These are phyloP conservation scores for Tridacna gigas DNA, from an alignment of 2,888 invertebrate genomes.

Conservation along the genomic window DNA sequence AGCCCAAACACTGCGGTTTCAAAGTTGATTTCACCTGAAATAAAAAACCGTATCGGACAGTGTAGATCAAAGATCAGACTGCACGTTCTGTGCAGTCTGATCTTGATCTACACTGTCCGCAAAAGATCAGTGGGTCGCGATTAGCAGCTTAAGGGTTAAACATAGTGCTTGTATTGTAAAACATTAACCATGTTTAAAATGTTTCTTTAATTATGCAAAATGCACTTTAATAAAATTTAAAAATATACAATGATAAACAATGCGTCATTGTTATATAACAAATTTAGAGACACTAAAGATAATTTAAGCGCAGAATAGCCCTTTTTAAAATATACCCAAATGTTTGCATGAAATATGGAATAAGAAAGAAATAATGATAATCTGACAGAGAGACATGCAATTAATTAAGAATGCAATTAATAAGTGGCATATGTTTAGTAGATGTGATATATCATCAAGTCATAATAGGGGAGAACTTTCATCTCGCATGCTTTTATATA, in stretches of 20 bases:
- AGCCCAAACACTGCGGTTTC: too few species aligned
- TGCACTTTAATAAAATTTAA: not conserved
- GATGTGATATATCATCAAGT: conserved; percentile 16
- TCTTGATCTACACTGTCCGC: too few species aligned
- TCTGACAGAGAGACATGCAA: conserved; percentile 1
- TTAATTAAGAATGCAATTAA: conserved; percentile 26
- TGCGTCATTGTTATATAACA: not conserved
- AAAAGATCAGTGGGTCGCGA: too few species aligned
- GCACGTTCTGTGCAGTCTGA: too few species aligned
- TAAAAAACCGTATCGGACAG: too few species aligned
- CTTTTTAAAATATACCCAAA: not conserved
- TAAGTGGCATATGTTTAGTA: conserved; percentile 24
- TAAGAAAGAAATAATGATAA: not conserved
- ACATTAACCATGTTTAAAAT: not conserved
- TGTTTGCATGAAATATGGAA: not conserved
- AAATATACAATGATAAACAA: not conserved
- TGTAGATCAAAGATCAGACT: too few species aligned
- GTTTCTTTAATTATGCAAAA: not conserved
- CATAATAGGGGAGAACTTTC: not conserved
- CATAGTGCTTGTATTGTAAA: not conserved
- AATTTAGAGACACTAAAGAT: not conserved
- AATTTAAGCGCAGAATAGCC: not conserved
- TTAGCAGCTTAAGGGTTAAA: too few species aligned
- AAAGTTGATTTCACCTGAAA: too few species aligned
- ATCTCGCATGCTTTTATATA: conserved; percentile 3